These are phyloP conservation scores for Camponotus vicinus DNA, from an alignment of 1,140 invertebrate species.

Conservation along the genomic window DNA sequence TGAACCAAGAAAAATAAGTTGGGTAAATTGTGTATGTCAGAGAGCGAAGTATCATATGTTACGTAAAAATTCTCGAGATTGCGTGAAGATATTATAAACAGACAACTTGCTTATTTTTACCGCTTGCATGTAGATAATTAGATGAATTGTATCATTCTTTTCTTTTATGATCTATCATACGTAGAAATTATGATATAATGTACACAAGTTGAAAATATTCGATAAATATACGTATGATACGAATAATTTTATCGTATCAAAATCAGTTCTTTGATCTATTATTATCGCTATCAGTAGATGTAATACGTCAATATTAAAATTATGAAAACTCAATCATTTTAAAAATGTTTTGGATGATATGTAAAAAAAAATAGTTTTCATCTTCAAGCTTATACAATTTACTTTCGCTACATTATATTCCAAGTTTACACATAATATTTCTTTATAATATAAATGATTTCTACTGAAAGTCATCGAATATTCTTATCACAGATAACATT, in stretches of 20 bases:
- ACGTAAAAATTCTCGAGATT: conserved; percentile 53
- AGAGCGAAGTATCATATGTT: conserved; percentile 16
- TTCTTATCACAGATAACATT: background rate
- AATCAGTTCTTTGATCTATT: background rate
- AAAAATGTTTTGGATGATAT: background rate
- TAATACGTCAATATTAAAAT: background rate
- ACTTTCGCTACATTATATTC: background rate
- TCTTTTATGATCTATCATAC: background rate
- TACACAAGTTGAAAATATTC: background rate
- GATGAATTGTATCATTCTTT: background rate
- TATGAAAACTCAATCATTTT: background rate
- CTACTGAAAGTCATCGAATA: background rate
- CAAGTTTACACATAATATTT: background rate
- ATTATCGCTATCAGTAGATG: background rate
- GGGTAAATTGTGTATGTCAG: background rate
- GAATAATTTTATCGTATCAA: background rate
- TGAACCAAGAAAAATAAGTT: background rate
- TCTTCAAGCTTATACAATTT: background rate
- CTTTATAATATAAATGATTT: background rate
- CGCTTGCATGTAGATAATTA: conserved; percentile 39
- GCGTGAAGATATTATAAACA: background rate
- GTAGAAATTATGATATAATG: background rate
- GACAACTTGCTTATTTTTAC: background rate
- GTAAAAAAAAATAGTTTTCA: background rate
- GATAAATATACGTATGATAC: background rate